phyloP scores from a whole-genome alignment of 30 jellyfish, hydroid and myxozoan genomes.

The Hydra vulgaris region DNA sequence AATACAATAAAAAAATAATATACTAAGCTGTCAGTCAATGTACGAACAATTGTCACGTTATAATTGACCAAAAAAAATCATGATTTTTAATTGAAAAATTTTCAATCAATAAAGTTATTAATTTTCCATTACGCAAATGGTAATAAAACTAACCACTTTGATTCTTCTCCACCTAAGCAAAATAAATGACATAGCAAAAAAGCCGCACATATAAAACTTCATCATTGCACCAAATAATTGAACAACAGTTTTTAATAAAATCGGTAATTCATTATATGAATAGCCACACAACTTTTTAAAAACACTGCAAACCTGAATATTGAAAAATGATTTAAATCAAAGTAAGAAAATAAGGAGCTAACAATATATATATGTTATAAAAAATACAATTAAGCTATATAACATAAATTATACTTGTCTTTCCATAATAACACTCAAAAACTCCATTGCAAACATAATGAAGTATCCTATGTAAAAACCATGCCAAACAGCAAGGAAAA shows the following conservation, averaged over 20 bases:
- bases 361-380: no score
- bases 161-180: slow-evolving; percentile 78
- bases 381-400: neutral
- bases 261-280: slow-evolving; percentile 33
- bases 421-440: slow-evolving; percentile 44
- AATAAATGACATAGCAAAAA: slow-evolving; percentile 51
- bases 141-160: slow-evolving; percentile 28
- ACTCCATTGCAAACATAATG: slow-evolving; percentile 61
- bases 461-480: slow-evolving; percentile 95
- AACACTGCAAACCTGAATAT: slow-evolving; percentile 21
- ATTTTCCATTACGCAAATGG: no score
- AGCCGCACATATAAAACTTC: slow-evolving; percentile 56
- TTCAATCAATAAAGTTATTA: no score
- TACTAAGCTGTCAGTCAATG: no score
- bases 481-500: slow-evolving; percentile 92
- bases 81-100: no score
- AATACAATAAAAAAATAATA: no score
- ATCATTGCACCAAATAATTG: slow-evolving; percentile 38
- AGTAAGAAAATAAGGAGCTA: no score
- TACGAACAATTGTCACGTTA: no score
- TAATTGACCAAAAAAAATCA: no score
- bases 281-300: slow-evolving; percentile 35
- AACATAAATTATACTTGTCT: slow-evolving; percentile 44
- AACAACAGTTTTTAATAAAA: slow-evolving; percentile 11
- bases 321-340: neutral